Conservation (phyloP, 1,140 invertebrate species). For the Pseudomyrmex dendroicus region DNA sequence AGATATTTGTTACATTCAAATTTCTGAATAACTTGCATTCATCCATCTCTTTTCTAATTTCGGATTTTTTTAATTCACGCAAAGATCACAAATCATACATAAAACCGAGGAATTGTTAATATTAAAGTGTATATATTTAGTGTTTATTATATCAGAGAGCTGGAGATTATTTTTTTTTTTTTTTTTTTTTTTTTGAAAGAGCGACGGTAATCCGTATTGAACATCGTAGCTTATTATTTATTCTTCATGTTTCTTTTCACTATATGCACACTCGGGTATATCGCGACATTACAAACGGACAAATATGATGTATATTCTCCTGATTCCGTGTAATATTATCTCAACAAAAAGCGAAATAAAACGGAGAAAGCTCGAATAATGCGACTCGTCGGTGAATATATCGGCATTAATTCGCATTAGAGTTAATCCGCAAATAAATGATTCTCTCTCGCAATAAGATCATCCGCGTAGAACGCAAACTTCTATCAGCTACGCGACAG, state of each 20-base stretch:
- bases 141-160: too few species aligned
- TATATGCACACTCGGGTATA: background rate
- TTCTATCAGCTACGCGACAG: background rate
- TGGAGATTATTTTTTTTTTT: background rate
- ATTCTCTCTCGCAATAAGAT: background rate
- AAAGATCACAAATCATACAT: too few species aligned
- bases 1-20: too few species aligned
- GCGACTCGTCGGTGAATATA: background rate
- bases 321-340: background rate
- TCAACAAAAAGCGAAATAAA: background rate
- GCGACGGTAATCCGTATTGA: background rate
- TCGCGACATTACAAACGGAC: background rate
- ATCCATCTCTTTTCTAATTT: too few species aligned
- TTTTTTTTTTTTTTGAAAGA: constrained; percentile 8
- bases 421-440: constrained; percentile 13
- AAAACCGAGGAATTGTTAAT: too few species aligned
- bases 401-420: background rate
- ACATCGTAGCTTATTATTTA: constrained; percentile 21
- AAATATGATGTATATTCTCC: background rate
- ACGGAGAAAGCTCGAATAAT: background rate
- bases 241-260: background rate
- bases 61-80: too few species aligned
- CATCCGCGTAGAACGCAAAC: background rate
- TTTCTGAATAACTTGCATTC: too few species aligned
- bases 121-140: too few species aligned